Evolutionary conservation across 2,888 invertebrate species (phyloP).

Genomic region (Agrotis segetum): DNA sequence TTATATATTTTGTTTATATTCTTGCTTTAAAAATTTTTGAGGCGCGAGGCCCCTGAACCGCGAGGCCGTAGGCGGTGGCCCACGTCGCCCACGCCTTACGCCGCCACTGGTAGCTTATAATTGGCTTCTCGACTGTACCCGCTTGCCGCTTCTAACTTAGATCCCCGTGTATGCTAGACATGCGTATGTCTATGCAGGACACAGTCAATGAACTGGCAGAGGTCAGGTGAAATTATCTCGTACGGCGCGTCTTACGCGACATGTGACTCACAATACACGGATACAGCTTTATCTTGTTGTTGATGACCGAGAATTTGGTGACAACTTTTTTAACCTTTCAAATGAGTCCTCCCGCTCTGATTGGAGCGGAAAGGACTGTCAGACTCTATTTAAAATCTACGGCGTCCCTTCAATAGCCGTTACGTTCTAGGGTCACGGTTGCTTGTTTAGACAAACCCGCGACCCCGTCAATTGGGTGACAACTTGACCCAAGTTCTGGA

Average conservation of each 20-base stretch:
- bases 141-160: constrained; percentile 51
- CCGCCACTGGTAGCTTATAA: neutral
- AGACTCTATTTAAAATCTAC: too few species aligned
- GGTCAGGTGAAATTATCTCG: constrained; percentile 91
- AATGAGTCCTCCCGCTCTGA: too few species aligned
- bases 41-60: too few species aligned
- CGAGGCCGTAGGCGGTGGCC: too few species aligned
- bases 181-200: constrained; percentile 89
- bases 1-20: too few species aligned
- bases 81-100: too few species aligned
- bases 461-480: constrained; percentile 73
- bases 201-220: constrained; percentile 90
- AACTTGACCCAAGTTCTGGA: constrained; percentile 50
- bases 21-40: too few species aligned
- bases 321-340: constrained; percentile 49
- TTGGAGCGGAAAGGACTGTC: too few species aligned
- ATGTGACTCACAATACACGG: constrained; percentile 87
- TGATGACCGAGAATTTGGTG: constrained; percentile 78
- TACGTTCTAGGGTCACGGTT: too few species aligned
- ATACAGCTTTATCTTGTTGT: constrained; percentile 80
- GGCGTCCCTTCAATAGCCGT: too few species aligned
- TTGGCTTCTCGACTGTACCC: neutral
- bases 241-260: constrained; percentile 85
- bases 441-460: too few species aligned
- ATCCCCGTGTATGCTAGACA: constrained; percentile 77